Evolutionary conservation across 53 echinoderm and acorn worm species (phyloP), one percentile per base, ranked within the genome.

Genomic region (Apostichopus leukothele): DNA sequence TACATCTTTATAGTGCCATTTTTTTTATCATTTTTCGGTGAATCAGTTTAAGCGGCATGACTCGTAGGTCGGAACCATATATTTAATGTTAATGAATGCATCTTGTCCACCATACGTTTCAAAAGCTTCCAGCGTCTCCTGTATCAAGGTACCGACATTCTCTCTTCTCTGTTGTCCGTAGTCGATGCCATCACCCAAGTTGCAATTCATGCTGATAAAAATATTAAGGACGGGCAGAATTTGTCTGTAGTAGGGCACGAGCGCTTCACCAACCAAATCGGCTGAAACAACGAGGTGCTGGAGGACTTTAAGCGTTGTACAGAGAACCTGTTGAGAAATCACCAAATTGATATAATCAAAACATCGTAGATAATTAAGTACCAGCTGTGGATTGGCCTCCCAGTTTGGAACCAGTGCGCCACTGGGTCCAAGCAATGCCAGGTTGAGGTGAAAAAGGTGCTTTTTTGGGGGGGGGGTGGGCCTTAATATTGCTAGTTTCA

Each of bases 21-120:
- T 74, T 50, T 87, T 60, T 23, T 19, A 25, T 21, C 60, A 79
- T 53, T 88, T 39, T 75, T 14, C 57, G 73, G 39, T 39, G 9
- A 52, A 73, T 89, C 92, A 97, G 89, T 97, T 95, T 75, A 98
- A 91, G 52, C 96, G 84, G 9, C 92, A 93, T 4, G 99, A 98
- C 88, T 98, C 99, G 57, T 94, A 94, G 6, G 99, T 98, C 3
- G 99, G 99, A 50, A 98, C 96, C 99, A 98, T 98, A 86, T 98
- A 98, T 84, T 98, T 98, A 86, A 98, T 98, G 76, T 98, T 98
- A 77, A 98, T 98, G 86, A 96, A 98, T 19, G 99, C 95, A 84
- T 98, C 99, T 19, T 94, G 94, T 5, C 99, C 99, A 14, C 99
- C 99, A 50, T 93, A 87, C 20, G 75, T 91, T 89, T 99, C 99